Evolutionary conservation across 2,797 vertebrate species (phyloP).

Genomic region (Lacerta agilis): DNA sequence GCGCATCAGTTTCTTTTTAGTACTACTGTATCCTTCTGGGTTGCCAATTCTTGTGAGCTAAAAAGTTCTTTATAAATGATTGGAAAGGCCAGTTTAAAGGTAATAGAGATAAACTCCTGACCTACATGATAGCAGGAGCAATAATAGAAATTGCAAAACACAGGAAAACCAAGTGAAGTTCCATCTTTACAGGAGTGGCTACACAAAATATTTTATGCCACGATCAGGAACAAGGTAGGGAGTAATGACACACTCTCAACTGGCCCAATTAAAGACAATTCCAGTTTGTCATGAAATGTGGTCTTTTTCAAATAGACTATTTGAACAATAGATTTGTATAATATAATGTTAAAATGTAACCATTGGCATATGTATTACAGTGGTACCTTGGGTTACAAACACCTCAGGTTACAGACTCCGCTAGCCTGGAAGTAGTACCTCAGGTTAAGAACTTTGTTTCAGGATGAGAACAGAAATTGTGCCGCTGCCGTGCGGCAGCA

Average conservation of each 20-base stretch:
- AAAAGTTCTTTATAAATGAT: background rate
- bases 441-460: too few species aligned
- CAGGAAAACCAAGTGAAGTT: background rate
- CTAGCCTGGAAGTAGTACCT: too few species aligned
- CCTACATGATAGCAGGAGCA: background rate
- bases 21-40: background rate
- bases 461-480: too few species aligned
- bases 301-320: background rate
- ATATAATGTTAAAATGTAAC: background rate
- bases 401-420: too few species aligned
- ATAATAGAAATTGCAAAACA: background rate
- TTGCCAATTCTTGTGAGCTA: background rate
- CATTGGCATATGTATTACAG: background rate
- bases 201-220: background rate
- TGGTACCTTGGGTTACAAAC: too few species aligned
- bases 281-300: background rate
- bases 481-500: rapidly evolving
- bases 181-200: background rate
- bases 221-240: background rate
- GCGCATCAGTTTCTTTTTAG: background rate
- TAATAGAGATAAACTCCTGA: background rate
- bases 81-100: background rate
- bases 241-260: background rate
- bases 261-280: background rate
- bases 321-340: background rate